Base-by-base conservation (phyloP, 2,888 invertebrate species). In the Agelastica alni region DNA sequence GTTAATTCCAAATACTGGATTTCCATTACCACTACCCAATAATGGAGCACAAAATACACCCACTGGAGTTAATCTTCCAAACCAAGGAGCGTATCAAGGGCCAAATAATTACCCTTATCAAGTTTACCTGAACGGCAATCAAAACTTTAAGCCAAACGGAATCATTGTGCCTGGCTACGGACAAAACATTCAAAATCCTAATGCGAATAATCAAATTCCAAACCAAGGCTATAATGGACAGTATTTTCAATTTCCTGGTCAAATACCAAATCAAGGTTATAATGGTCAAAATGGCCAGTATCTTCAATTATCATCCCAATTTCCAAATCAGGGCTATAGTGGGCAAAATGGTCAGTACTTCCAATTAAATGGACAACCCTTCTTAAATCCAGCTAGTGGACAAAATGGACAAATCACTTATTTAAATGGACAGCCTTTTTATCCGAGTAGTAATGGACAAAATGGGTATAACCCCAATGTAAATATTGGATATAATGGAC, bases 191-290 rank as follows among this genome's bases (percentile, higher is more conserved):
- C 22, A 22, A 7, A 7, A 7, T 1, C 4, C 22, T 22, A 22
- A 22, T 6, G 5, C 22, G 7, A 7, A 9, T 26, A 26, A 7
- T 26, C 26, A 6, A 1, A 26, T 7, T 10, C 16, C 43, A 14
- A 43, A 43, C 26, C 43, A 43, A 43, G 28, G 17, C 14, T 28
- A 16, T 30, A 7, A 13, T 43, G 31, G 16, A 30, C 43, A 43
- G n/a, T n/a, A n/a, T 18, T 39, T 2, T 1, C 6, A 26, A 7
- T 26, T 6, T 6, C 26, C 26, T 26, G 6, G 14, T 30, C 2
- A 6, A 26, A 26, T 7, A 7, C 3, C 26, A 26, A 26, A 26
- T 2, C 26, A 26, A 26, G 26, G 9, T 26, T 9, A 26, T 7
- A 26, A 26, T 1, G 26, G 26, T 2, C 26, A 26, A 26, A 26